Evolutionary conservation across 2,113 vertebrate species (phyloP).

Genomic region (Rhadina sibilatrix): DNA sequence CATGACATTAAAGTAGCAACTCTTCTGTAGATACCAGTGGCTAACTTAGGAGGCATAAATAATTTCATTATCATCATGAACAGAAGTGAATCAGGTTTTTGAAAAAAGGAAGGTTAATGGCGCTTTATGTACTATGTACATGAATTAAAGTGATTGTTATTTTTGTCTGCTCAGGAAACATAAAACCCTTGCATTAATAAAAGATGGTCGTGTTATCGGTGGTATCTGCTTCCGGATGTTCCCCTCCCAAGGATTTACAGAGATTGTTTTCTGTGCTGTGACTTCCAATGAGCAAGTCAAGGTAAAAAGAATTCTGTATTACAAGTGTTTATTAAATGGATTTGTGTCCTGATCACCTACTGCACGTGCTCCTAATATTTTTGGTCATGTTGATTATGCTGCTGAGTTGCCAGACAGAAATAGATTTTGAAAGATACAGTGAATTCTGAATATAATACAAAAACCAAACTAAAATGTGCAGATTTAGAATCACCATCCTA

Average conservation of each 20-base stretch:
- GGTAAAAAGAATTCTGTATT: constrained; percentile 72
- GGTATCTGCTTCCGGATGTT: constrained; percentile 99
- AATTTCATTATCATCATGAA: not conserved
- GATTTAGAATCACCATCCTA: not conserved
- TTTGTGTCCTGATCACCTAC: not conserved
- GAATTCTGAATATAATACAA: not conserved
- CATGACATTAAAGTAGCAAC: not conserved
- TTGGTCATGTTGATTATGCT: not conserved
- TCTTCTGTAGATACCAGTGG: not conserved
- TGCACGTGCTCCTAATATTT: not conserved
- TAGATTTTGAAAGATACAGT: not conserved
- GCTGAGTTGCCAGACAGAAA: not conserved
- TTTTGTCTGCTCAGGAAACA: constrained; percentile 86
- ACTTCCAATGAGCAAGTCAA: constrained; percentile 99
- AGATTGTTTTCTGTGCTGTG: constrained; percentile 98
- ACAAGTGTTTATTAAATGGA: not conserved
- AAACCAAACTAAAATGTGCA: not conserved
- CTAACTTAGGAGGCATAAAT: not conserved
- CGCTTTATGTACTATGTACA: not conserved
- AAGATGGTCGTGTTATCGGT: constrained; percentile 96
- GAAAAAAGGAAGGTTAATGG: not conserved
- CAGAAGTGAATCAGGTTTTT: constrained; percentile 1
- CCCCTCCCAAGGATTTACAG: constrained; percentile 95
- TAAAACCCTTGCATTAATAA: constrained; percentile 96
- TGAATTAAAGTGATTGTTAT: constrained; percentile 7